These are phyloP conservation scores for Tetraneura akinire DNA, from an alignment of 1,140 invertebrate genomes.

Conservation along the genomic window DNA sequence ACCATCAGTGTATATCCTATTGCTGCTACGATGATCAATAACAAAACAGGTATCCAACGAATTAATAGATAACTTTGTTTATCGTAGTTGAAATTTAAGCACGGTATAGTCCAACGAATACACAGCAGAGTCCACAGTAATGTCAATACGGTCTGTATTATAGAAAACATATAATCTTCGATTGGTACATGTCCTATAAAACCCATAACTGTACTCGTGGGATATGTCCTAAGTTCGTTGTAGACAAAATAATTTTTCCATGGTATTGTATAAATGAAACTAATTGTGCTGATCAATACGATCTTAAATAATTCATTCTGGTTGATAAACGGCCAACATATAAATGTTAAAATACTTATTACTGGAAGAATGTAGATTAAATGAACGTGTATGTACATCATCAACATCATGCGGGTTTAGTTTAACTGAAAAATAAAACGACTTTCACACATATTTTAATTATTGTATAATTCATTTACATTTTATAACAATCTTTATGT, in stretches of 20 bases:
- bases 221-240: not conserved
- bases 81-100: slow-evolving; percentile 28
- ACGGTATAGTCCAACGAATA: slow-evolving; percentile 15
- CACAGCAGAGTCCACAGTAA: slow-evolving; percentile 7
- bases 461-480: no score
- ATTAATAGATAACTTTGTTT: slow-evolving; percentile 18
- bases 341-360: not conserved
- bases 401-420: no score
- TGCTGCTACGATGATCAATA: not conserved
- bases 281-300: not conserved
- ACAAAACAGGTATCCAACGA: slow-evolving; percentile 4
- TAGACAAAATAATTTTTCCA: slow-evolving; percentile 22
- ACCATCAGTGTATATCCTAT: not conserved
- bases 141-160: slow-evolving; percentile 6
- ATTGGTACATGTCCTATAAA: not conserved
- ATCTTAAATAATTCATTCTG: slow-evolving; percentile 24
- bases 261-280: not conserved
- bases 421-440: no score
- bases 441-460: no score
- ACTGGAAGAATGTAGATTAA: not conserved
- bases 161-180: slow-evolving; percentile 16
- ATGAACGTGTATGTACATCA: no score
- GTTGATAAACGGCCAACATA: slow-evolving; percentile 4
- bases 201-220: not conserved
- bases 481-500: no score